phyloP scores from a whole-genome alignment of 2,113 vertebrate species.

The Anarhynchus alexandrinus region DNA sequence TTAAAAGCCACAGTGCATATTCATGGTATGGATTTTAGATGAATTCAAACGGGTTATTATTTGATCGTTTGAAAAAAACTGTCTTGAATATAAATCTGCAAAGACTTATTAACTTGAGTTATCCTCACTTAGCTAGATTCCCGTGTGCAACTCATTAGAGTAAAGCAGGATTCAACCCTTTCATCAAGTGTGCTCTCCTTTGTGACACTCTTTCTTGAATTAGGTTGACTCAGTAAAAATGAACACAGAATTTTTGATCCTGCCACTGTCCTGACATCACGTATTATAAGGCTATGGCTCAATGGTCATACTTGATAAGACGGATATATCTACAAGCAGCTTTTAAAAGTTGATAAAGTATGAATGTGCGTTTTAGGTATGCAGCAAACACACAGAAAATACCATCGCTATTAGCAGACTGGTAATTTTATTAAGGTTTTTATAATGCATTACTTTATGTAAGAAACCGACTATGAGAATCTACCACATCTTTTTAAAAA shows the following conservation, averaged over 20 bases:
- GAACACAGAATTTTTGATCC: neutral
- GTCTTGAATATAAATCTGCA: neutral
- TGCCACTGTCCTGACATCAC: neutral
- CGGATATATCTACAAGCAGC: neutral
- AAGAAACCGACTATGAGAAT: neutral
- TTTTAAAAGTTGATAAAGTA: neutral
- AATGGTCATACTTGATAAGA: neutral
- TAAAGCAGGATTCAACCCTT: neutral
- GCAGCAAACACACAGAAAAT: neutral
- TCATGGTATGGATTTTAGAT: neutral
- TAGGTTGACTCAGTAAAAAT: neutral
- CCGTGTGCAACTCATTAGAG: neutral
- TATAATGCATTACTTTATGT: neutral
- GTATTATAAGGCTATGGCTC: neutral
- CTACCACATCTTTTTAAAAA: neutral
- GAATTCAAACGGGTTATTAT: neutral
- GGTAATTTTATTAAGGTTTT: neutral
- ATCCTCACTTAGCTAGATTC: neutral
- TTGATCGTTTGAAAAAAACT: neutral
- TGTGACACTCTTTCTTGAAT: neutral
- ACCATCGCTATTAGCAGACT: neutral
- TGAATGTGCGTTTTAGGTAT: neutral
- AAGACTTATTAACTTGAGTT: neutral
- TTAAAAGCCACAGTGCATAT: neutral
- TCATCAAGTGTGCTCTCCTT: neutral